Evolutionary conservation across 2,113 vertebrate genomes (phyloP).

Genomic region (Nibea coibor): DNA sequence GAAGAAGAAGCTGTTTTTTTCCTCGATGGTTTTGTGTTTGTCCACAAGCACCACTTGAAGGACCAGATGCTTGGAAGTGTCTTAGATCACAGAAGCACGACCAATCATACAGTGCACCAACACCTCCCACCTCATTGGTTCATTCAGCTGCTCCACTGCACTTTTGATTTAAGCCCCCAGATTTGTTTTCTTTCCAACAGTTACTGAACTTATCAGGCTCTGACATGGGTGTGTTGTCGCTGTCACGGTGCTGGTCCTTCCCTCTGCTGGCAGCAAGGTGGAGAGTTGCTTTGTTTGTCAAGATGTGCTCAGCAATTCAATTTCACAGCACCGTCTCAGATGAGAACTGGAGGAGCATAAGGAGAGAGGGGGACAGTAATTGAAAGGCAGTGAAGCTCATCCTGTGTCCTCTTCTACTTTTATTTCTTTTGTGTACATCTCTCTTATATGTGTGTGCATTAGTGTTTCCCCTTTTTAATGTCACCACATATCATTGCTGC

Average conservation of each 20-base stretch:
- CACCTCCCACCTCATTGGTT: slow-evolving; percentile 16
- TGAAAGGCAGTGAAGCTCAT: slow-evolving; percentile 77
- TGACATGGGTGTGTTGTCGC: slow-evolving; percentile 64
- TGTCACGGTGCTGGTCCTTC: slow-evolving; percentile 54
- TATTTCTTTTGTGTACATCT: slow-evolving; percentile 27
- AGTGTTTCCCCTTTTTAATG: slow-evolving; percentile 28
- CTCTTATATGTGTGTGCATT: slow-evolving; percentile 15
- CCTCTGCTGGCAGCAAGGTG: slow-evolving; percentile 54
- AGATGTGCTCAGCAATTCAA: slow-evolving; percentile 78
- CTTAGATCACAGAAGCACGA: background rate
- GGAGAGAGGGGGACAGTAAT: slow-evolving; percentile 69
- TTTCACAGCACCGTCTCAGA: slow-evolving; percentile 73
- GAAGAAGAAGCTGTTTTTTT: background rate
- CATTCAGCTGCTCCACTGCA: slow-evolving; percentile 33
- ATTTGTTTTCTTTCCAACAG: slow-evolving; percentile 63
- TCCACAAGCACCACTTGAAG: background rate
- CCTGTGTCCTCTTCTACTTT: slow-evolving; percentile 46
- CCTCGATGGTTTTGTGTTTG: too few relatives aligned
- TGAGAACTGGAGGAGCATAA: slow-evolving; percentile 57
- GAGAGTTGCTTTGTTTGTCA: slow-evolving; percentile 73
- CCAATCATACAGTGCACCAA: slow-evolving; percentile 11
- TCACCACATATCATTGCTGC: slow-evolving; percentile 10
- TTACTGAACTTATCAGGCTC: slow-evolving; percentile 62
- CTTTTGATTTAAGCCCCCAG: slow-evolving; percentile 44
- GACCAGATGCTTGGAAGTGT: background rate